phyloP scores from a whole-genome alignment of 2,113 vertebrate genomes.

The Genyomyrus donnyi region DNA sequence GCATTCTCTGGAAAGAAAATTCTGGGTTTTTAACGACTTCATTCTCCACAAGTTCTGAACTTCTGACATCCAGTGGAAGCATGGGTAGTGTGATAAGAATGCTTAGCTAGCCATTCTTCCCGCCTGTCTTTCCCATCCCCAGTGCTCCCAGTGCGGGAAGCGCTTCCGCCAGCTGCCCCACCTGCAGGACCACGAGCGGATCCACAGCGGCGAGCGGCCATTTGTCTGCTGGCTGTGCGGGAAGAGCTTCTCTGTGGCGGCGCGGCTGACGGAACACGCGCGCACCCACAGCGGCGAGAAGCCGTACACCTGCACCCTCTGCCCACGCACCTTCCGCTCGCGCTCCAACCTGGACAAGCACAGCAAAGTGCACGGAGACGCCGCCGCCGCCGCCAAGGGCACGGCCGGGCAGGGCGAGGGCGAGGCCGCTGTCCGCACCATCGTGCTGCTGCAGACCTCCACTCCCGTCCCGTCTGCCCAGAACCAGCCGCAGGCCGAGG shows the following conservation, averaged over 20 bases:
- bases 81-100: neutral
- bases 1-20: neutral
- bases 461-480: neutral
- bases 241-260: constrained; percentile 65
- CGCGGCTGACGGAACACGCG: constrained; percentile 64
- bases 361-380: constrained; percentile 50
- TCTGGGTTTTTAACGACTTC: neutral
- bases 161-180: constrained; percentile 68
- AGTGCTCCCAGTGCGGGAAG: constrained; percentile 63
- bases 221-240: constrained; percentile 70
- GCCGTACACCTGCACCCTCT: constrained; percentile 59
- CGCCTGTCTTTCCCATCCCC: neutral
- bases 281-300: constrained; percentile 69
- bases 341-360: constrained; percentile 70
- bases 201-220: constrained; percentile 62
- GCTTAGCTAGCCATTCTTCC: neutral
- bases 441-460: constrained; percentile 53
- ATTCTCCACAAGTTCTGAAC: neutral
- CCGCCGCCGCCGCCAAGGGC: constrained; percentile 36
- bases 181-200: constrained; percentile 68
- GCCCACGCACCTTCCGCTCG: constrained; percentile 60
- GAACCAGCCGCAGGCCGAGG: neutral
- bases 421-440: constrained; percentile 53
- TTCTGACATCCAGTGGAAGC: neutral
- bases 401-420: constrained; percentile 32